These are phyloP conservation scores for Argyrosomus japonicus DNA, from an alignment of 2,113 vertebrate genomes.

Conservation along the genomic window DNA sequence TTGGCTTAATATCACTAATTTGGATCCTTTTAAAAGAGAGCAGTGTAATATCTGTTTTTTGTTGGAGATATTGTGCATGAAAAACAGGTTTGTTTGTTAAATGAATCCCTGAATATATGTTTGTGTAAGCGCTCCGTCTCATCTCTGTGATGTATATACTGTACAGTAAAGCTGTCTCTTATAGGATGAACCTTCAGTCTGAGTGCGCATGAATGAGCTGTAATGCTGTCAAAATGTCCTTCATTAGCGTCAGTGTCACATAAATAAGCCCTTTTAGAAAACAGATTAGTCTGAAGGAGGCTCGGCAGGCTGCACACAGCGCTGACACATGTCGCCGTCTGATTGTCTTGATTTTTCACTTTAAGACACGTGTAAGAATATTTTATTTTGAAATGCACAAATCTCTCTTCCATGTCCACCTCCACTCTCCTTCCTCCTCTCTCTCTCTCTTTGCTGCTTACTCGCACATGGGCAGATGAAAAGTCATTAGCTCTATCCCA, in stretches of 20 bases:
- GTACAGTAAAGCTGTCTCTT: conserved; percentile 22
- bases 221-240: conserved; percentile 44
- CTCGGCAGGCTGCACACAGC: conserved; percentile 12
- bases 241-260: conserved; percentile 42
- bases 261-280: conserved; percentile 36
- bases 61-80: not conserved
- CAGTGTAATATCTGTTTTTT: too few species aligned
- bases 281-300: conserved; percentile 32
- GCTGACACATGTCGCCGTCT: conserved; percentile 19
- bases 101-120: not conserved
- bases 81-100: not conserved
- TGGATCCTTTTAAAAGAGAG: not conserved
- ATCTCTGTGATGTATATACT: not conserved
- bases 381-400: not conserved
- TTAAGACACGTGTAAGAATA: not conserved
- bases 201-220: conserved; percentile 19
- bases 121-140: not conserved
- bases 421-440: conserved; percentile 1
- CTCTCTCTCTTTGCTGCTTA: conserved; percentile 15
- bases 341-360: conserved; percentile 29
- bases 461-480: conserved; percentile 45
- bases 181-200: not conserved
- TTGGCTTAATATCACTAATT: not conserved
- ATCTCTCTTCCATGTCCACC: not conserved
- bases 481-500: conserved; percentile 43